Percentiles rank a stretch among this genome's conserved stretches.
Evolutionary conservation across 2,888 invertebrate genomes (phyloP).

Genomic region (Ganaspis brasiliensis): DNA sequence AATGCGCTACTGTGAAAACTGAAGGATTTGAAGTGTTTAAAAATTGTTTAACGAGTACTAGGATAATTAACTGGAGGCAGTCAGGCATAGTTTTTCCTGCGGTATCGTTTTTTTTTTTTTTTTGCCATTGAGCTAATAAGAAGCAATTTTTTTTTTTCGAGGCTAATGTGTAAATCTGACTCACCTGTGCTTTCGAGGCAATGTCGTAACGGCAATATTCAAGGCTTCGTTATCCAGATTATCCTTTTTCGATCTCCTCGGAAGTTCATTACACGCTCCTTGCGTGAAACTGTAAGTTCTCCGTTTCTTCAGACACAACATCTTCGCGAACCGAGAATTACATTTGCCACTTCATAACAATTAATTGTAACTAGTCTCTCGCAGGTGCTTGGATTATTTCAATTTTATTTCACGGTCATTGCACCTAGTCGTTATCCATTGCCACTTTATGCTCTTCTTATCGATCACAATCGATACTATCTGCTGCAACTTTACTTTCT

Average conservation of each 20-base stretch:
- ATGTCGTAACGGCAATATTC: conserved; percentile 70
- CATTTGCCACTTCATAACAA: conserved; percentile 18
- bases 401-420: conserved; percentile 34
- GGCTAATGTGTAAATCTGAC: conserved; percentile 50
- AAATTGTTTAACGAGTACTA: conserved; percentile 7
- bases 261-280: conserved; percentile 68
- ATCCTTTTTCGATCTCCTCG: conserved; percentile 65
- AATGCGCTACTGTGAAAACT: too few species aligned
- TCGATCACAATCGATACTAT: background rate
- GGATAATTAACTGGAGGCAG: conserved; percentile 16
- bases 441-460: background rate
- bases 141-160: conserved; percentile 6
- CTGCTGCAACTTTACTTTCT: background rate
- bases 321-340: conserved; percentile 56
- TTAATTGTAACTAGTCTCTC: background rate
- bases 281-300: conserved; percentile 75
- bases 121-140: conserved; percentile 17
- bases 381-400: background rate
- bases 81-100: conserved; percentile 19
- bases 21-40: too few species aligned
- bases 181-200: conserved; percentile 73
- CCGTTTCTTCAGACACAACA: conserved; percentile 75
- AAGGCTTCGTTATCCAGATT: conserved; percentile 67
- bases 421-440: background rate
- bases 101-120: background rate